Evolutionary conservation across 2,113 vertebrate genomes (phyloP).

Genomic region (Cnemophilus loriae): DNA sequence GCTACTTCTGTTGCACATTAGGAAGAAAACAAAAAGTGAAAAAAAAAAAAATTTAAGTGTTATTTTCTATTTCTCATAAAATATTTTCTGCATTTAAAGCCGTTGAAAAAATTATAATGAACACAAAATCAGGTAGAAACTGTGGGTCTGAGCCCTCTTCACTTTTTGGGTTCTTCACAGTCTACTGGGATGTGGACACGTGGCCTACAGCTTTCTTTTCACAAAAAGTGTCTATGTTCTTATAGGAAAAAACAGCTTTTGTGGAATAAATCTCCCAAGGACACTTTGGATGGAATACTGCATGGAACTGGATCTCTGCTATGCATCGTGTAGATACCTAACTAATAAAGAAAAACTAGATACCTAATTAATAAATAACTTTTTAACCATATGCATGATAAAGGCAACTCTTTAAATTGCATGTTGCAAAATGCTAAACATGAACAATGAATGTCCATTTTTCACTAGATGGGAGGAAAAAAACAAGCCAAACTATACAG

Average conservation of each 20-base stretch:
- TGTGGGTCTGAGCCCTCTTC: neutral
- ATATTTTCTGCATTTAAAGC: neutral
- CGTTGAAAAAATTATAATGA: neutral
- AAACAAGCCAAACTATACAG: neutral
- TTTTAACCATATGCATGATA: neutral
- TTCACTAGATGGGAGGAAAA: neutral
- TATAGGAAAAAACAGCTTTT: neutral
- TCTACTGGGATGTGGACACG: neutral
- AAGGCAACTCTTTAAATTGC: neutral
- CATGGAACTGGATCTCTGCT: neutral
- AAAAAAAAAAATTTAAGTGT: no score
- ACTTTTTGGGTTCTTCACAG: neutral
- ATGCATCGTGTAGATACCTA: fast-evolving
- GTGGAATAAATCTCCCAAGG: neutral
- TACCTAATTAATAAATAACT: neutral
- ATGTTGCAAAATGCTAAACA: neutral
- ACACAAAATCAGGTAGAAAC: neutral
- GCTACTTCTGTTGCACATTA: neutral
- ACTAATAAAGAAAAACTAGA: no score
- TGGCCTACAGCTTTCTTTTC: neutral
- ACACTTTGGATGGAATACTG: neutral
- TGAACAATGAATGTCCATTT: neutral
- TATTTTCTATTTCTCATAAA: neutral
- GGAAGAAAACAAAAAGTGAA: neutral
- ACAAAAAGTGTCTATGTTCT: neutral